Base-by-base conservation (phyloP, 2,113 vertebrate species). In the Corydoras maculifer region DNA sequence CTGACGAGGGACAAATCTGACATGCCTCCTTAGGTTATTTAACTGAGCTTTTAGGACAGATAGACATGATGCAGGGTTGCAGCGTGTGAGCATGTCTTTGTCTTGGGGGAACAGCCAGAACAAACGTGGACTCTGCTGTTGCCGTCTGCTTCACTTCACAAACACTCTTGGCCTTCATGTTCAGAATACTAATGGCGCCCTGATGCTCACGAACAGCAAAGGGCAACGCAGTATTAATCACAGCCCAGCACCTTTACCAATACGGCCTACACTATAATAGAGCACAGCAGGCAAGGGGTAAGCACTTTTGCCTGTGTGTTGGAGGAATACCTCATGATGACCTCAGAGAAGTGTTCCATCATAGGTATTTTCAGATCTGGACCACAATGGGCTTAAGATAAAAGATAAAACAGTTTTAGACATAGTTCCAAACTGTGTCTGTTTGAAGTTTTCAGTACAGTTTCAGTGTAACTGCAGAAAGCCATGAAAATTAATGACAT, bases 191-290 rank as follows among this genome's bases (percentile, higher is more conserved):
- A 90, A 90, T 88, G 84, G 74, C 55, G 79, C 81, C 65, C 30
- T 83, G 83, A 78, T 50, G 78, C 76, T 78, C 75, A 76, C 78
- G 84, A 86, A 87, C 82, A 87, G 79, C 81, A 85, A 89, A 90
- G 88, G 87, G 83, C 87, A 85, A 84, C 67, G 79, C 82, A 77
- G 88, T 85, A 89, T 90, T 88, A 88, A 90, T 89, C 85, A 84
- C 78, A 70, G 76, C 75, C 75, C 78, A n/a, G 53, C 69, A 55
- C 54, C 54, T 64, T 75, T 58, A 78, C 75, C 75, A 76, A 69
- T 49, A 80, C 72, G 73, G 73, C 78, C 79, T 76, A 75, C 72
- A 43, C 71, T 72, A 70, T 61, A 62, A 66, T 66, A 65, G 71
- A 13, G 59, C 18, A 54, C 43, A 10, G 15, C 43, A 64, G 50